Conservation (phyloP, 2,888 invertebrate species). For the Megalurothrips usitatus region DNA sequence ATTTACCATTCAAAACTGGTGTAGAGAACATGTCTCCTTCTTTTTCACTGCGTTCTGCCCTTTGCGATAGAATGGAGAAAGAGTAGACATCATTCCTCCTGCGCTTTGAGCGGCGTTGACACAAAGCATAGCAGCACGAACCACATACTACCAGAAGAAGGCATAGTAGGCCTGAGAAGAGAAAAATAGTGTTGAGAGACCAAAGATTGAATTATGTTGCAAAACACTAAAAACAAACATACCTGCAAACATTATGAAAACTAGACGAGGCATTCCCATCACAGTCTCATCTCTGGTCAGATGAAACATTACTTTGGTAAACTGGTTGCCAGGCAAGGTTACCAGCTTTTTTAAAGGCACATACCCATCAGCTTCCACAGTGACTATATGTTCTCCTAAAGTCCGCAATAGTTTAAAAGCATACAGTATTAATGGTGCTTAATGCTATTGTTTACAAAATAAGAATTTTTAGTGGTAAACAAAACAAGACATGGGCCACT, state of each 20-base stretch:
- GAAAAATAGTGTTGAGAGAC: neutral
- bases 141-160: conserved; percentile 52
- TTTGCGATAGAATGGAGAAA: neutral
- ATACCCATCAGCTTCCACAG: conserved; percentile 58
- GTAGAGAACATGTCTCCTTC: neutral
- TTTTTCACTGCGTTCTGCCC: neutral
- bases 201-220: neutral
- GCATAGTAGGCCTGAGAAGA: conserved; percentile 53
- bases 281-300: conserved; percentile 62
- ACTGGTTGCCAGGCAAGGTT: conserved; percentile 43
- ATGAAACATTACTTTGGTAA: conserved; percentile 62
- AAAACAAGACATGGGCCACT: neutral
- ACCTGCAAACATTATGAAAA: conserved; percentile 72
- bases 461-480: neutral
- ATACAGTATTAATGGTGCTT: neutral
- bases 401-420: conserved; percentile 25
- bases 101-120: conserved; percentile 43
- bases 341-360: conserved; percentile 53
- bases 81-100: neutral
- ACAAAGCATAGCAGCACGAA: conserved; percentile 55
- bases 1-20: neutral
- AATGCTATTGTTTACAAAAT: too few species aligned
- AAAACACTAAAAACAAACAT: conserved; percentile 37
- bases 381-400: conserved; percentile 46
- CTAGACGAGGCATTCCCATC: conserved; percentile 68